phyloP scores from a whole-genome alignment of 1,140 invertebrate genomes.

The Drosophila nasuta region DNA sequence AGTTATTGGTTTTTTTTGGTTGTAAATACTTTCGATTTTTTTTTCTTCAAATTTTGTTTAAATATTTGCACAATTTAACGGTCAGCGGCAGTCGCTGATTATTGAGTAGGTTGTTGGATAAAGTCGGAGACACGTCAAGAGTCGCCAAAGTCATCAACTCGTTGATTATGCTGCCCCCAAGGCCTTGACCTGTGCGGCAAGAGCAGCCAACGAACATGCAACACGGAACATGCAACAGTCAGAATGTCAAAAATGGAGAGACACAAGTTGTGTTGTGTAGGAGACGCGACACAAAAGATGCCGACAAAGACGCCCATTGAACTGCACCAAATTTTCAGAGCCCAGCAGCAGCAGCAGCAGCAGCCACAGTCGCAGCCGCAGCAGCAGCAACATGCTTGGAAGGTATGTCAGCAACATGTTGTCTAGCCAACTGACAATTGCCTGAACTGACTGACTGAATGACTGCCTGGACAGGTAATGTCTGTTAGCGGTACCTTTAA shows the following conservation, averaged over 20 bases:
- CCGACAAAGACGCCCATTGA: slow-evolving; percentile 44
- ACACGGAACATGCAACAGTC: background rate
- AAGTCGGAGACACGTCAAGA: slow-evolving; percentile 9
- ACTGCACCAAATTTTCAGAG: slow-evolving; percentile 47
- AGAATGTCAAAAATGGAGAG: slow-evolving; percentile 43
- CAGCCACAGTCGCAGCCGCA: slow-evolving; percentile 13
- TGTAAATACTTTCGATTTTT: slow-evolving; percentile 65
- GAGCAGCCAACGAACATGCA: slow-evolving; percentile 4
- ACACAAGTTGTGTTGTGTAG: slow-evolving; percentile 32
- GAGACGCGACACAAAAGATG: slow-evolving; percentile 48
- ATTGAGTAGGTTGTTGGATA: slow-evolving; percentile 30
- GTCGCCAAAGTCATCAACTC: background rate
- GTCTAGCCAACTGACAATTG: slow-evolving; percentile 56
- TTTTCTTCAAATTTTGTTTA: slow-evolving; percentile 25
- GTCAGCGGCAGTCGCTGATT: slow-evolving; percentile 52
- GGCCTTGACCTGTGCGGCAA: slow-evolving; percentile 40
- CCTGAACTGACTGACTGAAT: slow-evolving; percentile 38
- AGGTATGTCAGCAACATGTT: slow-evolving; percentile 60
- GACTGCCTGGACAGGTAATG: slow-evolving; percentile 40
- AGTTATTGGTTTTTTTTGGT: slow-evolving; percentile 21
- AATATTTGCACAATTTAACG: slow-evolving; percentile 76
- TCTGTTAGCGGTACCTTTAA: slow-evolving; percentile 61
- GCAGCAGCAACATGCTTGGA: slow-evolving; percentile 36
- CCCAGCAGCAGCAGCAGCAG: background rate
- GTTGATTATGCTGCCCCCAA: slow-evolving; percentile 34